Percentiles rank a stretch among this genome's conserved stretches.
Evolutionary conservation across 1,140 invertebrate species (phyloP).

Genomic region (Stegodyphus dumicola): DNA sequence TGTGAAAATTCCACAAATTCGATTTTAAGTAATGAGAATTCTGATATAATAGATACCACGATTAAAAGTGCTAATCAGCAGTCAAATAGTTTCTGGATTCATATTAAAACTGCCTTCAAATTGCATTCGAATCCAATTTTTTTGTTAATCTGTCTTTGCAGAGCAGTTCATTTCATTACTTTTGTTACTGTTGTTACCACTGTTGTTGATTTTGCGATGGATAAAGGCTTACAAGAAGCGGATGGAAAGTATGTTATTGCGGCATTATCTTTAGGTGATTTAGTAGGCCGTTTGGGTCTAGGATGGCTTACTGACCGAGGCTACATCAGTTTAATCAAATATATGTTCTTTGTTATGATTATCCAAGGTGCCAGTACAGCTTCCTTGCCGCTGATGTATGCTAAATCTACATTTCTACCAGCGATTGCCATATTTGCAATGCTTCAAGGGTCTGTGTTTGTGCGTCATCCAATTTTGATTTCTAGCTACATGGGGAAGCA

Average conservation of each 20-base stretch:
- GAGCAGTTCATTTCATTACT: constrained; percentile 16
- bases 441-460: constrained; percentile 11
- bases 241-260: constrained; percentile 14
- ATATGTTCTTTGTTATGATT: constrained; percentile 8
- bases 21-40: no score
- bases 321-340: background rate
- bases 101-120: constrained; percentile 9
- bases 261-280: background rate
- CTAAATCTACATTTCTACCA: background rate
- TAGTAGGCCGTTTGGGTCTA: constrained; percentile 6
- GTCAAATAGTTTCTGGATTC: background rate
- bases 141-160: background rate
- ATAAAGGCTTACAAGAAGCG: background rate
- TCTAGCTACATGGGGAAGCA: constrained; percentile 6
- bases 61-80: no score
- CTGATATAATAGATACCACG: no score
- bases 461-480: background rate
- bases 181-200: background rate
- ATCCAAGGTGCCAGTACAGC: background rate
- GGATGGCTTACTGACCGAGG: constrained; percentile 18
- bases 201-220: background rate
- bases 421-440: background rate
- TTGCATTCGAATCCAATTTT: constrained; percentile 21
- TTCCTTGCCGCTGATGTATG: background rate
- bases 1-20: no score